A percentile compares a stretch with the other conserved stretches of the same genome.
Evolutionary conservation across 2,888 invertebrate species (phyloP).

Genomic region (Caenorhabditis zanzibari): DNA sequence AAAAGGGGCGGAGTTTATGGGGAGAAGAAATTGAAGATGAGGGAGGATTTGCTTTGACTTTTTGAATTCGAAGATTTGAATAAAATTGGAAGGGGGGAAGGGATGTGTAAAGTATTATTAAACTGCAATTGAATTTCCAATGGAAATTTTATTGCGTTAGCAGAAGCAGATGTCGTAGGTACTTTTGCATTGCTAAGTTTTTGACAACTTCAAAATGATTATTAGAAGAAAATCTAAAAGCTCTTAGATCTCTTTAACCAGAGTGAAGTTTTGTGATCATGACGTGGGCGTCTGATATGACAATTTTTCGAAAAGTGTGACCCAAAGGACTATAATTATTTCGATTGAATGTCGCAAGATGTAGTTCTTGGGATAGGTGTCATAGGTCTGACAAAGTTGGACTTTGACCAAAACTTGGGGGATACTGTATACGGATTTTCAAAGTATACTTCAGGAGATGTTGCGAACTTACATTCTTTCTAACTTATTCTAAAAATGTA

Average conservation of each 20-base stretch:
- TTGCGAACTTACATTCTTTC: too few relatives aligned
- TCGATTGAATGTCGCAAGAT: background rate
- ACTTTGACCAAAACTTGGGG: background rate
- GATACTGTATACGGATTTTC: background rate
- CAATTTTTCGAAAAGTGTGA: background rate
- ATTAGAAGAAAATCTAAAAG: too few relatives aligned
- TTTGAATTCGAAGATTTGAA: background rate
- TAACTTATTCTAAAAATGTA: too few relatives aligned
- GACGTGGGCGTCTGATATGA: conserved; percentile 2
- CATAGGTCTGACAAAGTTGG: background rate
- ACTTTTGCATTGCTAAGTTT: too few relatives aligned
- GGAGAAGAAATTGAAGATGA: background rate
- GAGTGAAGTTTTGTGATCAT: background rate
- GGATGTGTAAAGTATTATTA: background rate
- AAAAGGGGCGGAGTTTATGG: background rate
- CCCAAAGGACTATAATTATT: background rate
- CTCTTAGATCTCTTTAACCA: background rate
- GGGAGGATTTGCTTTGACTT: conserved; percentile 18
- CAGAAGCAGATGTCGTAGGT: background rate
- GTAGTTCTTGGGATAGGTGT: background rate
- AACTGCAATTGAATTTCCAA: background rate
- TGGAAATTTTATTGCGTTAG: background rate
- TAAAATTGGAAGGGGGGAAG: background rate
- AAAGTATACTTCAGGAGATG: background rate
- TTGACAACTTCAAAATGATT: too few relatives aligned